Base-by-base conservation (phyloP, 2,113 vertebrate species). In the Mustelus asterias region DNA sequence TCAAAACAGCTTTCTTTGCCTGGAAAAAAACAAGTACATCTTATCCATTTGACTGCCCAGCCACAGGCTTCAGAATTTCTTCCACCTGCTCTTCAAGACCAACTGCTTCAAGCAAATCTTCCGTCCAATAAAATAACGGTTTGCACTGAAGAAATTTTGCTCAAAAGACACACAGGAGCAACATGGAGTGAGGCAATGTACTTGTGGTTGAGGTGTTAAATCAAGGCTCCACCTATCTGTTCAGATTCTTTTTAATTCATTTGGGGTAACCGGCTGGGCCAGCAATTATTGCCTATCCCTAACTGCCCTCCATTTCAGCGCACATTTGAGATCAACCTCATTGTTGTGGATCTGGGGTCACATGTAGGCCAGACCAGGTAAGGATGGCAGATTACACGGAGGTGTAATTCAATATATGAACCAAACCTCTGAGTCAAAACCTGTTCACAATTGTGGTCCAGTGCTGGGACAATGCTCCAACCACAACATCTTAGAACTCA, bases 1-100 rank as follows among this genome's bases (percentile, higher is more conserved):
- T 99, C 99, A 9, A 99, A 99, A 96, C 99, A 99, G 97, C 99
- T 99, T 97, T 99, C 99, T 96, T 99, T 99, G 20, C 99, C 99
- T 99, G 97, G 10, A 76, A 76, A 76, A 26, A 13, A 95, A 44
- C 13, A 95, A 69, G 93, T 9, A 33, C 24, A 41, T 86, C 83
- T 44, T 24, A 58, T 29, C 33, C 24, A 90, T 33, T 90, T n/a
- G n/a, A 54, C 48, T 54, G 48, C 48, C 48, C 48, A 54, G 48
- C 48, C 69, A 26, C 5, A 72, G 69, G 14, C 67, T 54, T 48
- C 44, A 70, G 37, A 48, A 72, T 26, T 72, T 18, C 16, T 63
- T 95, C 94, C 13, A 48, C 41, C 65, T 44, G 3, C 65, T 6
- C 29, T 94, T 16, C 24, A 90, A 29, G 11, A 24, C 54, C 48